A percentile compares a stretch with the other conserved stretches of the same genome.
phyloP scores from a whole-genome alignment of 2,888 invertebrate genomes.

The Nyleta sp. region DNA sequence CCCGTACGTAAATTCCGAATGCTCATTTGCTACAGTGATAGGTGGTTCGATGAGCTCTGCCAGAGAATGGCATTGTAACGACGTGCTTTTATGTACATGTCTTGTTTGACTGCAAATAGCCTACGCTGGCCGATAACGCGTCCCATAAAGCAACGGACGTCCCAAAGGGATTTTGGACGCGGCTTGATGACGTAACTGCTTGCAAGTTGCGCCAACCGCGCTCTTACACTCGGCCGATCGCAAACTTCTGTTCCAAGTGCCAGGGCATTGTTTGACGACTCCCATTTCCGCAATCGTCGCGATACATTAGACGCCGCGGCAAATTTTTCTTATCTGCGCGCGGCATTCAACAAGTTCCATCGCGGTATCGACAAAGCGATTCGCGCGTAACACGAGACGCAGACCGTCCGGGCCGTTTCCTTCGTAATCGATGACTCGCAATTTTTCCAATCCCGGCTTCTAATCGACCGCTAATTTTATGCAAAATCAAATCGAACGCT shows the following conservation, averaged over 20 bases:
- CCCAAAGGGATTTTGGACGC: conserved; percentile 49
- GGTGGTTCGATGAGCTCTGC: conserved; percentile 37
- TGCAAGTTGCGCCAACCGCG: too few species aligned
- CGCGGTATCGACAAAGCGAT: conserved; percentile 11
- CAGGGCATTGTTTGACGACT: conserved; percentile 14
- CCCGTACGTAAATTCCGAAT: conserved; percentile 56
- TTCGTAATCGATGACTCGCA: conserved; percentile 24
- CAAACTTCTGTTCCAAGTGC: neutral
- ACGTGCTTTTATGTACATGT: conserved; percentile 62
- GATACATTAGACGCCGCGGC: conserved; percentile 21
- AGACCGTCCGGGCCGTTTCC: neutral
- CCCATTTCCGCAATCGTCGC: conserved; percentile 43
- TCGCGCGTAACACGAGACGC: conserved; percentile 1
- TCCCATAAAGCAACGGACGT: conserved; percentile 36
- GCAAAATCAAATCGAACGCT: conserved; percentile 46
- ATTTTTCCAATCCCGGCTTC: conserved; percentile 19
- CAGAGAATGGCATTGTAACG: conserved; percentile 58
- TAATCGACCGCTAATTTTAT: conserved; percentile 53
- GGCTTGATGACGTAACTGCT: conserved; percentile 45
- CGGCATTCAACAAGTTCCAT: conserved; percentile 39
- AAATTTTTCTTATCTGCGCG: conserved; percentile 38
- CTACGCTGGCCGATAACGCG: conserved; percentile 50
- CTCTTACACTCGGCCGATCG: too few species aligned
- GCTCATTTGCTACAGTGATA: conserved; percentile 54
- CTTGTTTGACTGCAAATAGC: conserved; percentile 63